phyloP scores from a whole-genome alignment of 2,797 vertebrate species.

The Lacerta bilineata region DNA sequence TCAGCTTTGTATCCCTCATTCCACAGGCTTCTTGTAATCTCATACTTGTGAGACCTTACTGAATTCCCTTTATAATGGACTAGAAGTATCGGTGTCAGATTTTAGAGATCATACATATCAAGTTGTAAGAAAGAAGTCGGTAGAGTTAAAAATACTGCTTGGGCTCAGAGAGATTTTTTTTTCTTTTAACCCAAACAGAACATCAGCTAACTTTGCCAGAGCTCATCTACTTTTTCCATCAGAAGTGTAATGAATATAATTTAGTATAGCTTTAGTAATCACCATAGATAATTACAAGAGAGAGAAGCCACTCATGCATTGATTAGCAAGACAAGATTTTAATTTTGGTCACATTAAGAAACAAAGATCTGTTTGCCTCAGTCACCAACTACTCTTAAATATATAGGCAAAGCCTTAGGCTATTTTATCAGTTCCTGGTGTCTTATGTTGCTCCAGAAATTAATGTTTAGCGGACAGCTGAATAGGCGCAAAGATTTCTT shows the following conservation, averaged over 20 bases:
- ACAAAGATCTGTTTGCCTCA: background rate
- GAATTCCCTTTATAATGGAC: background rate
- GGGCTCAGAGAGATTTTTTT: background rate
- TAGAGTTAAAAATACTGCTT: background rate
- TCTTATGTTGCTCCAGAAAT: too few relatives aligned
- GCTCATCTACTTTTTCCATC: conserved; percentile 24
- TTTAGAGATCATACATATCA: background rate
- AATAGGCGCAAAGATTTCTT: too few relatives aligned
- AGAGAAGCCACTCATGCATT: conserved; percentile 8
- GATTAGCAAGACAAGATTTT: conserved; percentile 36
- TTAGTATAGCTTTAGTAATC: background rate
- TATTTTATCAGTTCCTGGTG: background rate
- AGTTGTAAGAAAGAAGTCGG: too few relatives aligned
- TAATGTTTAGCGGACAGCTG: too few relatives aligned
- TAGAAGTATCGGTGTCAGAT: background rate
- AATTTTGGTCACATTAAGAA: conserved; percentile 47
- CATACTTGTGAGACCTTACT: background rate
- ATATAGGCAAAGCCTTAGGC: conserved; percentile 19
- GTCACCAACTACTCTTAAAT: conserved; percentile 32
- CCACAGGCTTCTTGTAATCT: background rate
- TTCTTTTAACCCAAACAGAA: background rate
- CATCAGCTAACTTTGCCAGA: background rate
- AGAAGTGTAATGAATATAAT: background rate
- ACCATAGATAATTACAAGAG: background rate
- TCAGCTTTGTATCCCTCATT: background rate